Evolutionary conservation across 1,140 invertebrate species (phyloP).

Genomic region (Phocides pigmalion): DNA sequence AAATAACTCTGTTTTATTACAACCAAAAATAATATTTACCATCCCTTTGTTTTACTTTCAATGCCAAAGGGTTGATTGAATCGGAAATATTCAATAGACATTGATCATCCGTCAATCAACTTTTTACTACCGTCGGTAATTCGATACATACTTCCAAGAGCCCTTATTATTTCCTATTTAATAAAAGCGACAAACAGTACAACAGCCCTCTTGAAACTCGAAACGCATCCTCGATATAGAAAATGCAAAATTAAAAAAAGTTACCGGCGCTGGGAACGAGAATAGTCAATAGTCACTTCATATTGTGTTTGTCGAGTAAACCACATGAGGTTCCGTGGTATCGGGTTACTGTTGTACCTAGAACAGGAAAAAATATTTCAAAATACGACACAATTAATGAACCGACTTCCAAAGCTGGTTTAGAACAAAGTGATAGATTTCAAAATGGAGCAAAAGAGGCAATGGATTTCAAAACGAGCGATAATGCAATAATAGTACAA

Average conservation of each 20-base stretch:
- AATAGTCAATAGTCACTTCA: conserved; percentile 82
- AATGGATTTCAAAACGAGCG: conserved; percentile 43
- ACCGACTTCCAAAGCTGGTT: conserved; percentile 41
- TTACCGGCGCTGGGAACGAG: conserved; percentile 61
- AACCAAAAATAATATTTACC: conserved; percentile 12
- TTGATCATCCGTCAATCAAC: conserved; percentile 55
- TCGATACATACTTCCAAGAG: conserved; percentile 46
- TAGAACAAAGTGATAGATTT: background rate
- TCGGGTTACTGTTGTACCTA: conserved; percentile 57
- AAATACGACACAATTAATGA: conserved; percentile 20
- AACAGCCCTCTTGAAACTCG: conserved; percentile 65
- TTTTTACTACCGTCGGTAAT: conserved; percentile 52
- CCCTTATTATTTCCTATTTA: conserved; percentile 64
- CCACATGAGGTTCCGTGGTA: conserved; percentile 71
- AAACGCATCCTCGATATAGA: conserved; percentile 65
- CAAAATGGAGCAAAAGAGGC: conserved; percentile 30
- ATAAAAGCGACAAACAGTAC: conserved; percentile 51
- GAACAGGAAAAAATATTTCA: conserved; percentile 9
- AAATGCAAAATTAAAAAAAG: conserved; percentile 74
- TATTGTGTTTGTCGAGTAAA: conserved; percentile 78
- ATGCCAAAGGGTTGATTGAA: conserved; percentile 21
- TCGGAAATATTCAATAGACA: conserved; percentile 37
- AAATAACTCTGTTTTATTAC: background rate
- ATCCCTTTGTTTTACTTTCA: conserved; percentile 16
- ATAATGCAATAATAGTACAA: background rate